These are phyloP conservation scores for Xestia c-nigrum DNA, from an alignment of 2,888 invertebrate species.

Conservation along the genomic window DNA sequence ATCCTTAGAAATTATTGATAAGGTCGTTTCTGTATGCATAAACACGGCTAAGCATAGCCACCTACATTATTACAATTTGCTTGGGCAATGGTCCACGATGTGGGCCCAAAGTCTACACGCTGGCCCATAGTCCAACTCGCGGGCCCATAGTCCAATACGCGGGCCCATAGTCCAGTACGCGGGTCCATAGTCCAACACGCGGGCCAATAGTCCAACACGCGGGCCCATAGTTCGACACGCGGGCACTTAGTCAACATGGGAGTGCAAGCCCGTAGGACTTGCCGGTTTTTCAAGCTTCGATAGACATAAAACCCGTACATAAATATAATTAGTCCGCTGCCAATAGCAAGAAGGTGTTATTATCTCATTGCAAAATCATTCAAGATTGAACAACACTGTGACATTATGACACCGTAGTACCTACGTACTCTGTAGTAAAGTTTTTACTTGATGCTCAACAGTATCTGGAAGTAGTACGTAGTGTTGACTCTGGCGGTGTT, in stretches of 20 bases:
- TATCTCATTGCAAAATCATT: neutral
- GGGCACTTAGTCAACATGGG: neutral
- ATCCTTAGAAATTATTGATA: constrained; percentile 39
- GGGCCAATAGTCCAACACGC: neutral
- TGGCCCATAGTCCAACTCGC: neutral
- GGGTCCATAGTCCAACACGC: neutral
- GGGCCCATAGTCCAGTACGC: neutral
- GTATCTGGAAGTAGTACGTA: constrained; percentile 8
- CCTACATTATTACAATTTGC: neutral
- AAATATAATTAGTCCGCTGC: neutral
- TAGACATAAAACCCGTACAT: neutral
- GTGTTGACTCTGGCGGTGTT: constrained; percentile 67
- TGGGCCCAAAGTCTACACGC: neutral
- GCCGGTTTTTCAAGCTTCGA: neutral
- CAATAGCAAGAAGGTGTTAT: neutral
- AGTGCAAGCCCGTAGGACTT: too few relatives aligned
- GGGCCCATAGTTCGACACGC: neutral
- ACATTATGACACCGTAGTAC: neutral
- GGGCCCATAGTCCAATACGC: neutral
- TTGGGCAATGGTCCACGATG: neutral
- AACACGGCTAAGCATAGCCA: neutral
- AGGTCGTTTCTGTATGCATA: constrained; percentile 17
- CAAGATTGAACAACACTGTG: neutral
- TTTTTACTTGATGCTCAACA: neutral
- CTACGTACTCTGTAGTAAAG: neutral